Evolutionary conservation across 2,888 invertebrate species (phyloP).

Genomic region (Ophion costatus): DNA sequence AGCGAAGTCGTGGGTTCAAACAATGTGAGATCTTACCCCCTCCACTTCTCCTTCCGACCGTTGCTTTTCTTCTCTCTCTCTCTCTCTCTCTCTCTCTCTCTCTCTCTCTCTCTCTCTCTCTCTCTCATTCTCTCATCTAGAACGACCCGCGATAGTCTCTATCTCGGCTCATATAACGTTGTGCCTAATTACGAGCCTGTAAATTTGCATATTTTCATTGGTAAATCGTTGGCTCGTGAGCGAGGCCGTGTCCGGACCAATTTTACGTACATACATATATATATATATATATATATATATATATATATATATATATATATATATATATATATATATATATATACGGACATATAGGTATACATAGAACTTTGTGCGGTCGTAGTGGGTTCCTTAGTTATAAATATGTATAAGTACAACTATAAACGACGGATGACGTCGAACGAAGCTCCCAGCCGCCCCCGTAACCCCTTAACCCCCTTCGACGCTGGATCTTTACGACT

Average conservation of each 20-base stretch:
- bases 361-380: slow-evolving; percentile 25
- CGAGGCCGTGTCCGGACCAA: slow-evolving; percentile 53
- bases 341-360: not conserved
- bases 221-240: slow-evolving; percentile 67
- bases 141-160: slow-evolving; percentile 50
- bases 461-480: too few relatives aligned
- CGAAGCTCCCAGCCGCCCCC: slow-evolving; percentile 3
- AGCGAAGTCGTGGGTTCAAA: slow-evolving; percentile 82
- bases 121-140: not conserved
- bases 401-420: slow-evolving; percentile 1
- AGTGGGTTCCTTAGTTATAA: slow-evolving; percentile 9
- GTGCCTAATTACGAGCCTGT: slow-evolving; percentile 79
- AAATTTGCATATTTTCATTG: slow-evolving; percentile 79
- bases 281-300: not conserved
- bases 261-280: not conserved
- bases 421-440: slow-evolving; percentile 1
- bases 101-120: not conserved
- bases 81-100: not conserved
- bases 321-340: not conserved
- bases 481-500: slow-evolving; percentile 36
- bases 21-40: slow-evolving; percentile 72
- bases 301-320: not conserved
- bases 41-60: slow-evolving; percentile 23
- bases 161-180: slow-evolving; percentile 79
- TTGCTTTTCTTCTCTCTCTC: slow-evolving; percentile 10